Percentiles rank a stretch among this genome's conserved stretches.
Evolutionary conservation across 2,888 invertebrate genomes (phyloP).

Genomic region (Sipunculus nudus): DNA sequence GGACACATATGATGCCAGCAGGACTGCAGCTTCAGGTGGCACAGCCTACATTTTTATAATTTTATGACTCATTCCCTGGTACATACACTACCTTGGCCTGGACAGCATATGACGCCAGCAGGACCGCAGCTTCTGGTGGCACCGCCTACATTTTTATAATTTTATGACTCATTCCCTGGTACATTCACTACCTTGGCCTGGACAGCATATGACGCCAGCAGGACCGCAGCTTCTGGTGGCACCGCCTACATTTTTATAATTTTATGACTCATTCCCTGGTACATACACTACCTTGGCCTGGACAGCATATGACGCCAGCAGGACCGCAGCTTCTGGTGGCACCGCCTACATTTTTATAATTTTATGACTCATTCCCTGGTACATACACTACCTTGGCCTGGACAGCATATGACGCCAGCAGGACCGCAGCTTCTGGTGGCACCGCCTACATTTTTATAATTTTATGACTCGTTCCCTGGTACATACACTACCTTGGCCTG

Average conservation of each 20-base stretch:
- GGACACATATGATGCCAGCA: slow-evolving; percentile 96
- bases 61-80: too few relatives aligned
- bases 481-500: slow-evolving; percentile 93
- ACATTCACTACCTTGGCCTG: slow-evolving; percentile 93
- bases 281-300: slow-evolving; percentile 93
- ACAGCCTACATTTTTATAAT: too few relatives aligned
- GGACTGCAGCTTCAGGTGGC: too few relatives aligned
- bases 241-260: too few relatives aligned
- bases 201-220: slow-evolving; percentile 96
- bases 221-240: slow-evolving; percentile 97
- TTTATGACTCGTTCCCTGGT: too few relatives aligned
- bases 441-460: too few relatives aligned
- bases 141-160: too few relatives aligned
- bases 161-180: too few relatives aligned
- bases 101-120: slow-evolving; percentile 96
- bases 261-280: too few relatives aligned
- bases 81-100: slow-evolving; percentile 93
- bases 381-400: slow-evolving; percentile 93
- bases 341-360: too few relatives aligned
- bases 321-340: slow-evolving; percentile 97
- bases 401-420: slow-evolving; percentile 96
- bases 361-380: too few relatives aligned
- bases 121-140: slow-evolving; percentile 97
- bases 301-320: slow-evolving; percentile 96
- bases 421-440: slow-evolving; percentile 97